phyloP scores from a whole-genome alignment of 1,140 invertebrate genomes.

The Macrobrachium rosenbergii region DNA sequence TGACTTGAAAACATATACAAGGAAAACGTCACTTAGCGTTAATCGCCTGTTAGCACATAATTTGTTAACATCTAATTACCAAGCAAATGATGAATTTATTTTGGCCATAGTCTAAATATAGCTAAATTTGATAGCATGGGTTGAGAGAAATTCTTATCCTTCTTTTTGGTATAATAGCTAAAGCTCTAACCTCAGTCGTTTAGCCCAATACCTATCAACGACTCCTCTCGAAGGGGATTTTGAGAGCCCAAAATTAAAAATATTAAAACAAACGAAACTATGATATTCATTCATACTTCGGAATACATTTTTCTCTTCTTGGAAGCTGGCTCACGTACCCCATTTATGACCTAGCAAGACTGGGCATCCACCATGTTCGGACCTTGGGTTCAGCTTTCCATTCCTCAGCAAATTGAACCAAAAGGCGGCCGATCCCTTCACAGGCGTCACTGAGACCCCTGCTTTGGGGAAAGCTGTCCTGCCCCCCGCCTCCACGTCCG shows the following conservation, averaged over 20 bases:
- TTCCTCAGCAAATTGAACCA: constrained; percentile 95
- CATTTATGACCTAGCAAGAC: constrained; percentile 94
- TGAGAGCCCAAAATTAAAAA: background rate
- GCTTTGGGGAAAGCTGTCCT: constrained; percentile 93
- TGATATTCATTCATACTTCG: background rate
- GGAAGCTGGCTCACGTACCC: constrained; percentile 17
- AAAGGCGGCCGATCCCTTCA: constrained; percentile 91
- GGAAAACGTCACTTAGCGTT: no score
- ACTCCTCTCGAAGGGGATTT: no score
- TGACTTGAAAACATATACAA: no score
- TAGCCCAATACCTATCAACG: no score
- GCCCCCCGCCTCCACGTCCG: constrained; percentile 93
- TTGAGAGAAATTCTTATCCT: no score
- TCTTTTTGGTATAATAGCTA: no score
- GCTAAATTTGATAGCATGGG: no score
- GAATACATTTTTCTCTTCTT: background rate
- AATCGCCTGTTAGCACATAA: no score
- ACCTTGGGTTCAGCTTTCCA: constrained; percentile 91
- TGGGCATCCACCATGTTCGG: constrained; percentile 96
- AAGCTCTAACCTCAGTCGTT: no score
- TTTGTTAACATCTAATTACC: no score
- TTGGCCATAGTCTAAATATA: no score
- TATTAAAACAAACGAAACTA: background rate
- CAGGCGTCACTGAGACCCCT: constrained; percentile 86
- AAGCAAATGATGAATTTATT: no score